Conservation (phyloP, 2,113 vertebrate genomes). For the Lanius ludovicianus region DNA sequence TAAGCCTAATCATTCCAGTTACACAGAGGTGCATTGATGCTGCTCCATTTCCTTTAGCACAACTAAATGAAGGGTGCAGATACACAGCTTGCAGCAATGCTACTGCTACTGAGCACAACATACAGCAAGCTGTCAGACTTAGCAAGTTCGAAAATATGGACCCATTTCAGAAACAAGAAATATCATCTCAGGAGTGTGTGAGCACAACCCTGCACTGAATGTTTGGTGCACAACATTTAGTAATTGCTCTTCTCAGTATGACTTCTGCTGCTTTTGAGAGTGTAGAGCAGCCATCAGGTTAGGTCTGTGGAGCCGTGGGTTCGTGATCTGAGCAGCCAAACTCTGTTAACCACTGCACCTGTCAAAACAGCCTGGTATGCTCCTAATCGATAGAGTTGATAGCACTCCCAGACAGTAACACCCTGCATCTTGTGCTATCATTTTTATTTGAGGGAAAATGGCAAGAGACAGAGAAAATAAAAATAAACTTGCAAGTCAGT, state of each 20-base stretch:
- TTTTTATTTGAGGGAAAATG: not conserved
- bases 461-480: not conserved
- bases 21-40: not conserved
- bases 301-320: not conserved
- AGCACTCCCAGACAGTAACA: not conserved
- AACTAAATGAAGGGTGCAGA: not conserved
- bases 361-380: not conserved
- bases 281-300: not conserved
- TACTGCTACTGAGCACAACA: not conserved
- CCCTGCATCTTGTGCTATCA: accelerated
- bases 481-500: not conserved
- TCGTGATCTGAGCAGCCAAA: not conserved
- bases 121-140: not conserved
- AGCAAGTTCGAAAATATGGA: not conserved
- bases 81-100: accelerated
- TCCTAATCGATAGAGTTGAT: not conserved
- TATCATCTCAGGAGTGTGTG: not conserved
- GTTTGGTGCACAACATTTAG: not conserved
- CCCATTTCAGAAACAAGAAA: not conserved
- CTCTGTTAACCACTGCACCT: not conserved
- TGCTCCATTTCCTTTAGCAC: not conserved
- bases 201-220: not conserved
- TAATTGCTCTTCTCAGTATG: not conserved
- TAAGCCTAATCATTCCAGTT: not conserved
- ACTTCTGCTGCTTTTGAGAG: not conserved